These are phyloP conservation scores for Margaritifera margaritifera DNA, from an alignment of 2,888 invertebrate species.

Conservation along the genomic window DNA sequence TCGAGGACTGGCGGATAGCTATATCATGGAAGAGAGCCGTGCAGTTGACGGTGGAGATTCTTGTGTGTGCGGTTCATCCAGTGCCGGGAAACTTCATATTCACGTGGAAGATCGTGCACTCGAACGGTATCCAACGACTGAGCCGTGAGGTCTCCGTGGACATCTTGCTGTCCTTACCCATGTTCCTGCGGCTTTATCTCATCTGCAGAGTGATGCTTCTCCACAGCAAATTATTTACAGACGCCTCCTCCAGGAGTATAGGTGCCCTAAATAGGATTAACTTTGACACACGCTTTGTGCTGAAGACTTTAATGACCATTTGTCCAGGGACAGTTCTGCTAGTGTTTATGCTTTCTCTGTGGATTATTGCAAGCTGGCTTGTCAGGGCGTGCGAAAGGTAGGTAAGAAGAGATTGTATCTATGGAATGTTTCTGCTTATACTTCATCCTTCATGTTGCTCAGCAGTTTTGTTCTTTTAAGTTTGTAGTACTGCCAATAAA, in stretches of 20 bases:
- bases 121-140: constrained; percentile 46
- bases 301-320: constrained; percentile 99
- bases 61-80: constrained; percentile 98
- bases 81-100: constrained; percentile 97
- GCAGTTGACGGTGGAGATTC: constrained; percentile 76
- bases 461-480: too few species aligned
- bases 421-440: too few species aligned
- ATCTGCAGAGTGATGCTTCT: constrained; percentile 99
- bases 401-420: constrained; percentile 13
- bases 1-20: constrained; percentile 99
- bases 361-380: constrained; percentile 99
- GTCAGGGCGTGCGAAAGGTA: constrained; percentile 98
- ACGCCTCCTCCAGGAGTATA: constrained; percentile 95
- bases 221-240: constrained; percentile 99
- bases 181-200: constrained; percentile 99
- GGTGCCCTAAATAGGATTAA: constrained; percentile 74
- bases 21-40: constrained; percentile 98
- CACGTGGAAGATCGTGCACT: constrained; percentile 87
- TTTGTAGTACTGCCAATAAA: too few species aligned
- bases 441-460: too few species aligned
- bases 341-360: constrained; percentile 99
- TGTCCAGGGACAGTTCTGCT: constrained; percentile 98
- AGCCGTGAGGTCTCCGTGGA: constrained; percentile 76
- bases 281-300: constrained; percentile 91
- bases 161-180: constrained; percentile 96